phyloP scores from a whole-genome alignment of 2,888 invertebrate genomes.

The Nowickia ferox region DNA sequence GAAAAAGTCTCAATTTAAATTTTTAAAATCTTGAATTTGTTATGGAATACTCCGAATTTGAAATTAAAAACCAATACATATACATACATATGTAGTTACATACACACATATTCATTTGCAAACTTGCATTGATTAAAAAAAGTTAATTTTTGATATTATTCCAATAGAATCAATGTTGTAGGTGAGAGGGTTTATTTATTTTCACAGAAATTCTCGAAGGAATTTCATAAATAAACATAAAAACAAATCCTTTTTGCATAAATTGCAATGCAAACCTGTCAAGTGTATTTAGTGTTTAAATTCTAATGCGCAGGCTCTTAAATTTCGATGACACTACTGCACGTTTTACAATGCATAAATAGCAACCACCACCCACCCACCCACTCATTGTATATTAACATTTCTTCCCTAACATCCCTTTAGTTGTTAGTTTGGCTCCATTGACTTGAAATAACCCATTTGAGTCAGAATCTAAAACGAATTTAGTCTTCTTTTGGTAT shows the following conservation, averaged over 20 bases:
- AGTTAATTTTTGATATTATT: not conserved
- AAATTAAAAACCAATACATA: no score
- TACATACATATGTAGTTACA: no score
- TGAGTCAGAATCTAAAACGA: not conserved
- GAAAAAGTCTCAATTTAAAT: no score
- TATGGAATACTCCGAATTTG: no score
- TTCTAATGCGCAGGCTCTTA: slow-evolving; percentile 27
- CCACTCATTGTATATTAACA: not conserved
- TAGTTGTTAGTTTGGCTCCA: slow-evolving; percentile 23
- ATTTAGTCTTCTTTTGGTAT: not conserved
- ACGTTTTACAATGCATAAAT: slow-evolving; percentile 65
- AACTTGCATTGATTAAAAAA: not conserved
- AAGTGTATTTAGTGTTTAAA: not conserved
- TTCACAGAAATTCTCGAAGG: slow-evolving; percentile 42
- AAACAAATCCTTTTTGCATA: slow-evolving; percentile 35
- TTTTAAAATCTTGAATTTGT: no score
- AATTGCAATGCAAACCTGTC: slow-evolving; percentile 66
- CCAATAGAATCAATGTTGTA: not conserved
- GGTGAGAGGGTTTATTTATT: not conserved
- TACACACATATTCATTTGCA: no score
- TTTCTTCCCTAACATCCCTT: slow-evolving; percentile 49
- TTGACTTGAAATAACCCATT: not conserved
- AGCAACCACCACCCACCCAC: slow-evolving; percentile 70
- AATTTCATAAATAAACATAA: slow-evolving; percentile 44
- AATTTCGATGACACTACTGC: slow-evolving; percentile 20